These are phyloP conservation scores for Girardia tigrina DNA, from an alignment of 2,888 invertebrate genomes.

Conservation along the genomic window DNA sequence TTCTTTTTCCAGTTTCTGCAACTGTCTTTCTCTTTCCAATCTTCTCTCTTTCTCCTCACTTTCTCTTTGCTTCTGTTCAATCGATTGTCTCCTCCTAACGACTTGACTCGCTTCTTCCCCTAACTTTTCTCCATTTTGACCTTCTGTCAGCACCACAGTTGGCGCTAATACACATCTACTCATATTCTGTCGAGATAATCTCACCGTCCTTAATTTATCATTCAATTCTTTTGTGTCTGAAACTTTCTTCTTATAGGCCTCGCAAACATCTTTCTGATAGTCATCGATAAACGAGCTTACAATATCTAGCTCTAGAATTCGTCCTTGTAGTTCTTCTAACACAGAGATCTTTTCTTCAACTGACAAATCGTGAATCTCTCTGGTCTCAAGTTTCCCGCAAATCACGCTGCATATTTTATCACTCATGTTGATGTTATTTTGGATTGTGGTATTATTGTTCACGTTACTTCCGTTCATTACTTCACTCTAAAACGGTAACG, in stretches of 20 bases:
- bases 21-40: constrained; percentile 40
- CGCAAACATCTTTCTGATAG: constrained; percentile 42
- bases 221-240: constrained; percentile 42
- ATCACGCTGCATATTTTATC: too few relatives aligned
- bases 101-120: constrained; percentile 40
- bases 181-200: constrained; percentile 35
- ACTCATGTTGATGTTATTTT: too few relatives aligned
- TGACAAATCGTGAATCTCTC: constrained; percentile 44
- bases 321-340: constrained; percentile 44
- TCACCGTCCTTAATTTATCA: constrained; percentile 39
- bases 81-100: constrained; percentile 43
- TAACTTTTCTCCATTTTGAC: constrained; percentile 37
- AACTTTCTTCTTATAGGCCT: constrained; percentile 35
- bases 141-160: constrained; percentile 38
- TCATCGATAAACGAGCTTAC: constrained; percentile 49
- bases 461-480: too few relatives aligned
- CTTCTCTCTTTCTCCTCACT: constrained; percentile 40
- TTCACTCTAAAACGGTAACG: too few relatives aligned
- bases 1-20: constrained; percentile 43
- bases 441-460: too few relatives aligned
- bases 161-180: constrained; percentile 41
- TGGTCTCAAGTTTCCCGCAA: constrained; percentile 43
- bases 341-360: constrained; percentile 43
- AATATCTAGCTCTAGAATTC: constrained; percentile 47
- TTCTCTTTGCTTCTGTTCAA: constrained; percentile 43